A percentile compares a stretch with the other conserved stretches of the same genome.
Conservation (phyloP, 2,888 invertebrate species). For the Tridacna gigas region DNA sequence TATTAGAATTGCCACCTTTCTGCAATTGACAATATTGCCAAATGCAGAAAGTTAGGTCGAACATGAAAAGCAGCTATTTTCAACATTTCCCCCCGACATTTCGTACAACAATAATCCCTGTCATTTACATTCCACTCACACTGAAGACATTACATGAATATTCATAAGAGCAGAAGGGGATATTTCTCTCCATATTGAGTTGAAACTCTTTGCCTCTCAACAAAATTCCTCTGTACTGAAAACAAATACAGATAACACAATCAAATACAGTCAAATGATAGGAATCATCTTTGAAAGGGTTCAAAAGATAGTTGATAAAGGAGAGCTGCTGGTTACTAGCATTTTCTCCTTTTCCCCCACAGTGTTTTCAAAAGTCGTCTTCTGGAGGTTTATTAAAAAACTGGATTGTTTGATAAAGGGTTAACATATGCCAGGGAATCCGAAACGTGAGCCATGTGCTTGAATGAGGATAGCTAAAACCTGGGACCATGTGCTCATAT, state of each 20-base stretch:
- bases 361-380: background rate
- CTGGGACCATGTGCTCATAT: background rate
- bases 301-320: background rate
- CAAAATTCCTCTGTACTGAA: too few relatives aligned
- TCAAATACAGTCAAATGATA: too few relatives aligned
- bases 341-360: background rate
- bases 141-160: slow-evolving; percentile 3
- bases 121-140: slow-evolving; percentile 25
- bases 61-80: background rate
- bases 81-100: background rate
- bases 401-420: background rate
- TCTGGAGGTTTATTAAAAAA: background rate
- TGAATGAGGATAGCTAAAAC: background rate
- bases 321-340: background rate
- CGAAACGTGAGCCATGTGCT: slow-evolving; percentile 25
- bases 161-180: slow-evolving; percentile 13
- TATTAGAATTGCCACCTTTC: too few relatives aligned
- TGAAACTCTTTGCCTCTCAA: background rate
- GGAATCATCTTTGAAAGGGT: too few relatives aligned
- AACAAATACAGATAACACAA: too few relatives aligned
- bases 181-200: slow-evolving; percentile 10
- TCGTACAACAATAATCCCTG: slow-evolving; percentile 21
- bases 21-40: too few relatives aligned
- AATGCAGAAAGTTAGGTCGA: too few relatives aligned
- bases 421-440: slow-evolving; percentile 12